Evolutionary conservation across 2,113 vertebrate species (phyloP).

Genomic region (Cynocephalus volans): DNA sequence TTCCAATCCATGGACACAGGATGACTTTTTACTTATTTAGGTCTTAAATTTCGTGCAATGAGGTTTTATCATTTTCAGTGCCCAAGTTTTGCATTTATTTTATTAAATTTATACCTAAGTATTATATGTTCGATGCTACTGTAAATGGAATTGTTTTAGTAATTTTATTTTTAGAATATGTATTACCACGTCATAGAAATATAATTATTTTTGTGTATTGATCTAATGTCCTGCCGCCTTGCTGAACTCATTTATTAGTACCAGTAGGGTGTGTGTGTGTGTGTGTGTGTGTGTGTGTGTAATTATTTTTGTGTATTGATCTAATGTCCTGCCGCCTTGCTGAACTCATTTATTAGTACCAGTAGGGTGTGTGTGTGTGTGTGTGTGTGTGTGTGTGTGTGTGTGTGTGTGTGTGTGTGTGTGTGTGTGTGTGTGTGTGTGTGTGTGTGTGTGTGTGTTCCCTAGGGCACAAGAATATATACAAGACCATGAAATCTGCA

Average conservation of each 20-base stretch:
- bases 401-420: too few relatives aligned
- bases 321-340: background rate
- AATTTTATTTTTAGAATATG: background rate
- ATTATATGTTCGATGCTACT: slow-evolving; percentile 13
- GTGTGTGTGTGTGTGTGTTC: background rate
- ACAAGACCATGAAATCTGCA: background rate
- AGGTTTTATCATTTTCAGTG: background rate
- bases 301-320: too few relatives aligned
- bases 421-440: background rate
- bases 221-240: background rate
- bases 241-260: background rate
- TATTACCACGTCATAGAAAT: background rate
- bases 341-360: background rate
- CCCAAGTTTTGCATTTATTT: background rate
- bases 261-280: background rate
- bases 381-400: too few relatives aligned
- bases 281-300: background rate
- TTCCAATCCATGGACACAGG: background rate
- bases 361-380: too few relatives aligned
- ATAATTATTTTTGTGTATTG: background rate
- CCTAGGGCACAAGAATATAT: background rate
- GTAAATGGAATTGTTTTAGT: background rate
- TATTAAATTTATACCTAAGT: background rate
- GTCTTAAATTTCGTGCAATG: background rate
- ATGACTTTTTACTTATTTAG: background rate